Base-by-base conservation (phyloP, 2,888 invertebrate genomes). In the Steinernema hermaphroditum region DNA sequence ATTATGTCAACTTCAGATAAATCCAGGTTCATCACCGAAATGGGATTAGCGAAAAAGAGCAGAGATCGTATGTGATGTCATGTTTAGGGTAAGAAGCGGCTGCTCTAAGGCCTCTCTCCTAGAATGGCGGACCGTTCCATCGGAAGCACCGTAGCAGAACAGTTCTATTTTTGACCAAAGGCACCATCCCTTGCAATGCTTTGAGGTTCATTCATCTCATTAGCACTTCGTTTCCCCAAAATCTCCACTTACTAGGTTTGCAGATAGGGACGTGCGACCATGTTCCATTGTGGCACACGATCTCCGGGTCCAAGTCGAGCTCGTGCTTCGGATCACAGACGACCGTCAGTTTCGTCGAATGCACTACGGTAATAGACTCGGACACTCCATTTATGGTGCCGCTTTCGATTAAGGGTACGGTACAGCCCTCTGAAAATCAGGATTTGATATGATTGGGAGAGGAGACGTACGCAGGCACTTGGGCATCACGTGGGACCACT, bases 401-500 rank as follows among this genome's bases (percentile, higher is more conserved):
- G 68, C 78, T 79, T 50, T 77, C 76, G 46, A 85, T 81, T 12
- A 69, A 57, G 0, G 85, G 85, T 86, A 86, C 80, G 68, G 69
- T 92, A 86, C 97, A 98, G 0, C 96, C 95, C 0, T 94, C 96
- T 92, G 90, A 69, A 77, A 73, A 32, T 41, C n/a, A n/a, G 27
- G 27, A 22, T 71, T 57, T 16, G n/a, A 70, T 19, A 12, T 34
- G 0, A 12, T n/a, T 29, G 24, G 16, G 46, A n/a, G 14, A 29
- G 16, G 54, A 68, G 24, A 34, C 24, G 50, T 34, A 93, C 93
- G 92, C 84, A 93, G 90, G 86, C 97, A 98, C 88, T 92, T 92
- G 0, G 97, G 97, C 74, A 94, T 88, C 0, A 93, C 92, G 87
- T 95, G 93, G 80, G 95, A 92, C 97, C 97, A 98, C 79, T 91